phyloP scores from a whole-genome alignment of 2,888 invertebrate genomes.

The Orchesellides sinensis region DNA sequence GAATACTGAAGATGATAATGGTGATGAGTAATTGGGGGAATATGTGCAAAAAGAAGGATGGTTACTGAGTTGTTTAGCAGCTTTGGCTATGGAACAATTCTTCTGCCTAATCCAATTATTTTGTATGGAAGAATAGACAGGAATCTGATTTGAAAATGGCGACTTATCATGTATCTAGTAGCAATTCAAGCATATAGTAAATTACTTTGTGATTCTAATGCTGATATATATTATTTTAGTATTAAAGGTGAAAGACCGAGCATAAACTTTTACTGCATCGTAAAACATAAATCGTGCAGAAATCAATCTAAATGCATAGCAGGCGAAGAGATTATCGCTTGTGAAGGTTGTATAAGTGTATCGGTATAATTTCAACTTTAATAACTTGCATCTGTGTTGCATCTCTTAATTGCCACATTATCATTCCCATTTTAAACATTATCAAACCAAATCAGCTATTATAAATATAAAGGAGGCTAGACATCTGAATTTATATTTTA shows the following conservation, averaged over 20 bases:
- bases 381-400: not conserved
- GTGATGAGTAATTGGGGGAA: slow-evolving; percentile 49
- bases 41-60: slow-evolving; percentile 40
- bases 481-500: not conserved
- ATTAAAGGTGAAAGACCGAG: slow-evolving; percentile 28
- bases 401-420: slow-evolving; percentile 1
- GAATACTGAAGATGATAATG: not conserved
- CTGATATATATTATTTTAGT: not conserved
- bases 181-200: slow-evolving; percentile 17
- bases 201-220: not conserved
- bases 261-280: not conserved
- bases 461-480: too few relatives aligned
- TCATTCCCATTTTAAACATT: not conserved
- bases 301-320: not conserved
- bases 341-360: not conserved
- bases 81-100: too few relatives aligned
- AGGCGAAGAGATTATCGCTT: slow-evolving; percentile 1
- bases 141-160: not conserved
- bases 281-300: not conserved
- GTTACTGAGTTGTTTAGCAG: slow-evolving; percentile 4
- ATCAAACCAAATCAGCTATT: not conserved
- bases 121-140: slow-evolving; percentile 3
- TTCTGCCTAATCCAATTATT: slow-evolving; percentile 44
- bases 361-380: not conserved
- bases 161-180: slow-evolving; percentile 2